Percentiles rank a stretch among this genome's conserved stretches.
Evolutionary conservation across 2,888 invertebrate species (phyloP).

Genomic region (Cyaniris semiargus): DNA sequence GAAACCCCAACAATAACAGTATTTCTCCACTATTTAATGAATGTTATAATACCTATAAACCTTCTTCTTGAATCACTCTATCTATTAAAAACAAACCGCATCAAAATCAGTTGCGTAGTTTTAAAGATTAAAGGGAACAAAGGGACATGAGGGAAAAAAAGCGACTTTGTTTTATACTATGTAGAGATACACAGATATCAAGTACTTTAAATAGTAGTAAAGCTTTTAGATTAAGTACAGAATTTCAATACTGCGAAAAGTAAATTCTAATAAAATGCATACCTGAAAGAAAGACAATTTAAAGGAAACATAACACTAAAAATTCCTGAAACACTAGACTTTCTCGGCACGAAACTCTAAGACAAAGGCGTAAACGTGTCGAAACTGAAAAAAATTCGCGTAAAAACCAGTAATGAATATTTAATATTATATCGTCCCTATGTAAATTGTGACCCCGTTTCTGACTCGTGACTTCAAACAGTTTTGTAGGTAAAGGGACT

Average conservation of each 20-base stretch:
- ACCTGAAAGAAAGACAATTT: not conserved
- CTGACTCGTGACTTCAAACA: conserved; percentile 41
- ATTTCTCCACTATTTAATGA: too few species aligned
- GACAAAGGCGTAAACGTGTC: conserved; percentile 37
- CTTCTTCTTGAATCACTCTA: too few species aligned
- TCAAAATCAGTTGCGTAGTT: too few species aligned
- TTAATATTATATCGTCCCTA: conserved; percentile 57
- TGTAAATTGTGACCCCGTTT: conserved; percentile 58
- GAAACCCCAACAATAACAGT: too few species aligned
- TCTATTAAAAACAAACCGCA: too few species aligned
- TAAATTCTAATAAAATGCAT: not conserved
- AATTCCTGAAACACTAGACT: not conserved
- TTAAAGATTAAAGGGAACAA: too few species aligned
- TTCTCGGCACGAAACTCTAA: not conserved
- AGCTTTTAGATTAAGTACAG: too few species aligned
- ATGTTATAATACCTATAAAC: too few species aligned
- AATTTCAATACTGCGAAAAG: not conserved
- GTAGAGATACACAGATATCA: too few species aligned
- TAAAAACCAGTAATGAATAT: conserved; percentile 63
- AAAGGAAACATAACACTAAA: not conserved
- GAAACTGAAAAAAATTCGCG: conserved; percentile 46
- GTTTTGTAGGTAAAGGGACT: conserved; percentile 13
- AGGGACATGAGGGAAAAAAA: too few species aligned
- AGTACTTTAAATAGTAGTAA: not conserved
- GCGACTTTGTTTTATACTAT: too few species aligned